Base-by-base conservation (phyloP, 2,797 vertebrate species). In the Eremophila alpestris region DNA sequence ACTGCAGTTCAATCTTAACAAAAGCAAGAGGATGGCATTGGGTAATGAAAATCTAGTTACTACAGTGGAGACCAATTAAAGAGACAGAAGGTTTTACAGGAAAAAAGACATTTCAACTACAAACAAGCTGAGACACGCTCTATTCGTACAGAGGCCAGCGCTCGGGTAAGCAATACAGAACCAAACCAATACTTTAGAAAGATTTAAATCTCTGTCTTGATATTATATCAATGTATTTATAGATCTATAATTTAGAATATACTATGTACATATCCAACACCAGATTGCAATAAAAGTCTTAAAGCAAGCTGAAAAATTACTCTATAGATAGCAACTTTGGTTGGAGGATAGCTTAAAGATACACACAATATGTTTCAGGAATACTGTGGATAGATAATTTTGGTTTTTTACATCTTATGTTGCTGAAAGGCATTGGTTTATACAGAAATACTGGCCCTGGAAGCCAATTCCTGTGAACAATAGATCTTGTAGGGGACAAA, bases 1-100 rank as follows among this genome's bases (percentile, higher is more conserved):
- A 78, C 26, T 70, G 48, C 14, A 1, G 23, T 67, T 92, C 67
- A 56, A 46, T 91, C 77, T 86, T 67, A 92, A 86, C 70, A 83
- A 90, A 87, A 88, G 67, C 77, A 86, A 73, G 59, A 86, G 83
- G 73, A 80, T 75, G 43, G 83, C 85, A 78, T 8, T 69, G 74
- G 58, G 55, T 67, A 88, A 65, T 78, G 70, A 93, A 89, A 92
- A 90, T 82, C 45, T 62, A 82, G 63, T 94, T 88, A 84, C 77
- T 86, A 70, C 82, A 93, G 36, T 22, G 70, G 38, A 94, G 45
- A 94, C 20, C 67, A 88, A 45, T 74, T 76, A 90, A 93, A 81
- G 74, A 91, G 91, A 74, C 51, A 73, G 56, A 87, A 94, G 83
- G 29, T 59, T 90, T 89, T 81, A 96, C 83, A 97, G 60, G 55